phyloP scores from a whole-genome alignment of 2,113 vertebrate species.

The Gopherus evgoodei region DNA sequence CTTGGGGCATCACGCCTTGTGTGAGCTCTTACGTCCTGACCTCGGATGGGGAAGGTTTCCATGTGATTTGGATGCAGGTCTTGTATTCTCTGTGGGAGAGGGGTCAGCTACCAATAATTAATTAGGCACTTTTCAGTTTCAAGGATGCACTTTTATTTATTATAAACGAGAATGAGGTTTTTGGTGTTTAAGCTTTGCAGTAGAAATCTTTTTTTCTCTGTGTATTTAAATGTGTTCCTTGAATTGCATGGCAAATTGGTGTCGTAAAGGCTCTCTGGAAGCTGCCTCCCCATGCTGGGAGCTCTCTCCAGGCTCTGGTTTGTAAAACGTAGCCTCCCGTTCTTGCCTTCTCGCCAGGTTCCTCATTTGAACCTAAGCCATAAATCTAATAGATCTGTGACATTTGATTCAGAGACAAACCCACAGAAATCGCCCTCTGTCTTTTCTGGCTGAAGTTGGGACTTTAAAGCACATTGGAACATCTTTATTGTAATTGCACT shows the following conservation, averaged over 20 bases:
- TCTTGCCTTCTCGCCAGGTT: constrained; percentile 65
- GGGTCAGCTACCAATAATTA: neutral
- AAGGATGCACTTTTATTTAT: constrained; percentile 44
- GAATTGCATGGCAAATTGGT: constrained; percentile 57
- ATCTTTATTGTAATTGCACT: constrained; percentile 62
- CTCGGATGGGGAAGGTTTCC: neutral
- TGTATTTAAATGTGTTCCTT: constrained; percentile 66
- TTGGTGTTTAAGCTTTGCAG: constrained; percentile 67
- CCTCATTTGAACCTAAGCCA: constrained; percentile 67
- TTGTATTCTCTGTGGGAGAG: accelerated
- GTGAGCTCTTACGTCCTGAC: neutral
- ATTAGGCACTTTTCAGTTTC: neutral
- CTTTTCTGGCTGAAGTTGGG: neutral
- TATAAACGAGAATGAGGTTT: constrained; percentile 64
- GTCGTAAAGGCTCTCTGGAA: constrained; percentile 20
- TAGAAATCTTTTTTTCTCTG: constrained; percentile 66
- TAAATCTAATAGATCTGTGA: constrained; percentile 65
- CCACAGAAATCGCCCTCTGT: constrained; percentile 14
- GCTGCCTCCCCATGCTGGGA: neutral
- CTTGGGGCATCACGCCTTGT: neutral
- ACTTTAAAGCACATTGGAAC: constrained; percentile 51
- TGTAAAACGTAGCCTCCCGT: constrained; percentile 29
- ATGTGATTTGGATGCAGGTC: neutral
- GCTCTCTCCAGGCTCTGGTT: constrained; percentile 40
- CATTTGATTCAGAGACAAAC: constrained; percentile 57